These are phyloP conservation scores for Stictocephala bisonia DNA, from an alignment of 2,888 invertebrate genomes.

Conservation along the genomic window DNA sequence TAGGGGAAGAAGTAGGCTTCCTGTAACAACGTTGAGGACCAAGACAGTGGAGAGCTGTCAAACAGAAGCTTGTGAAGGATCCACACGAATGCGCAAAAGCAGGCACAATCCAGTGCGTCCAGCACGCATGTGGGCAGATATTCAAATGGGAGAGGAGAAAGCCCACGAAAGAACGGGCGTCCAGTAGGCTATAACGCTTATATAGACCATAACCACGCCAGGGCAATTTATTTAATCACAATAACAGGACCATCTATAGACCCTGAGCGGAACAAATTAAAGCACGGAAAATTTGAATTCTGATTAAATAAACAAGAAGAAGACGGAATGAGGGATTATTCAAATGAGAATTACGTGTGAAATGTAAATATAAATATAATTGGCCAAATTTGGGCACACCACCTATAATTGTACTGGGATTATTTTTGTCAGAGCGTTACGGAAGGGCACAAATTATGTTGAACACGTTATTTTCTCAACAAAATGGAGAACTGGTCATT, in stretches of 20 bases:
- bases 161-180: not conserved
- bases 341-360: constrained; percentile 7
- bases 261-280: constrained; percentile 26
- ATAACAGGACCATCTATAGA: constrained; percentile 26
- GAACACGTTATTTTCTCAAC: no score
- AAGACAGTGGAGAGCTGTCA: no score
- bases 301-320: constrained; percentile 24
- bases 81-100: no score
- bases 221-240: constrained; percentile 35
- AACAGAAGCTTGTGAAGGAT: no score
- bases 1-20: no score
- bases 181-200: constrained; percentile 19
- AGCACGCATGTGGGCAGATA: constrained; percentile 6
- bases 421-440: no score
- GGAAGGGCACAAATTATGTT: no score
- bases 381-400: no score
- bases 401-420: no score
- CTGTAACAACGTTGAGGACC: no score
- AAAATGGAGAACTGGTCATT: no score
- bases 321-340: constrained; percentile 5
- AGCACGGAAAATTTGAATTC: constrained; percentile 30
- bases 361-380: not conserved
- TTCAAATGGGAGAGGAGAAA: constrained; percentile 33
- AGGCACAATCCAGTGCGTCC: no score
- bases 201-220: constrained; percentile 27